These are phyloP conservation scores for Ornithoptera alexandrae DNA, from an alignment of 2,888 invertebrate genomes.

Conservation along the genomic window DNA sequence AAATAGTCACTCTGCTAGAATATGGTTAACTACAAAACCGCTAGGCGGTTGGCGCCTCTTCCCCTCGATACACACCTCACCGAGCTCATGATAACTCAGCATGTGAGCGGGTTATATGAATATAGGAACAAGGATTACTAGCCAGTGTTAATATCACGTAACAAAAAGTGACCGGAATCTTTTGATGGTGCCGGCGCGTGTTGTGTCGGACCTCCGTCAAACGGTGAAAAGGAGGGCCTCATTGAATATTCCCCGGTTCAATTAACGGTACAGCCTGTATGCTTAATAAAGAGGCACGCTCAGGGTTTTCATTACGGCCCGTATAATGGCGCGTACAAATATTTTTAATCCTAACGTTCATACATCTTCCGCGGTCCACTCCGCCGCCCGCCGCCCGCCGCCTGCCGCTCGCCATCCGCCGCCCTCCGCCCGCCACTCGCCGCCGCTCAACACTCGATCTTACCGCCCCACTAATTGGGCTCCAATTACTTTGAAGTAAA, in stretches of 20 bases:
- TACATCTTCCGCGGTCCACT: slow-evolving; percentile 79
- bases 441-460: slow-evolving; percentile 13
- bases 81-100: no score
- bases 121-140: slow-evolving; percentile 10
- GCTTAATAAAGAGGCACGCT: slow-evolving; percentile 75
- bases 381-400: slow-evolving; percentile 66
- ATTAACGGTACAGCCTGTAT: slow-evolving; percentile 69
- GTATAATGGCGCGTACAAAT: slow-evolving; percentile 79
- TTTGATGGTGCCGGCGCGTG: slow-evolving; percentile 33
- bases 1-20: no score
- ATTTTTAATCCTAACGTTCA: slow-evolving; percentile 78
- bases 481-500: slow-evolving; percentile 1
- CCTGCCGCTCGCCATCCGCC: slow-evolving; percentile 61
- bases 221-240: slow-evolving; percentile 50
- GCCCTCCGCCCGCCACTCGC: slow-evolving; percentile 61
- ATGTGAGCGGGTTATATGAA: no score
- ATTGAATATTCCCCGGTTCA: slow-evolving; percentile 66
- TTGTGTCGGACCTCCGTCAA: slow-evolving; percentile 66
- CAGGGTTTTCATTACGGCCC: slow-evolving; percentile 74
- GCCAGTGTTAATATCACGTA: slow-evolving; percentile 13
- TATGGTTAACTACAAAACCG: no score
- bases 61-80: no score
- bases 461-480: slow-evolving; percentile 10
- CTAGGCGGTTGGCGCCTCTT: no score
- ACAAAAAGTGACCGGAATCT: slow-evolving; percentile 27